Conservation (phyloP, 2,797 vertebrate species). For the Momotus momota region DNA sequence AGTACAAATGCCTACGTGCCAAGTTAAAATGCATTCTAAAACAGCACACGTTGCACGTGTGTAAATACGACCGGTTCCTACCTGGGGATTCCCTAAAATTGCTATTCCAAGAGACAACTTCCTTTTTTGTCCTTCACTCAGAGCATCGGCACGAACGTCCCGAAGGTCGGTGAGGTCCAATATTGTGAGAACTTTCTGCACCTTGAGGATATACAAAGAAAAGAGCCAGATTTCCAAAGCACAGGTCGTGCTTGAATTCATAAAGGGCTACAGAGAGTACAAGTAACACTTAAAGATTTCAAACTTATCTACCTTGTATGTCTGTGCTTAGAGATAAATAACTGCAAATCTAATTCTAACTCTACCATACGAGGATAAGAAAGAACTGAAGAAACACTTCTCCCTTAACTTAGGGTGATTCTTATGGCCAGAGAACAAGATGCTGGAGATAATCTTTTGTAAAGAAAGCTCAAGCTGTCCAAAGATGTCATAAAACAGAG, state of each 20-base stretch:
- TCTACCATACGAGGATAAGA: not conserved
- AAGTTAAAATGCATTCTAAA: not conserved
- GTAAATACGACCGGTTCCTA: not conserved
- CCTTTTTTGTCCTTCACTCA: slow-evolving; percentile 91
- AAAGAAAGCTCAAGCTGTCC: not conserved
- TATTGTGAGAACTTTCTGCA: slow-evolving; percentile 84
- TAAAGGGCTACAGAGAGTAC: not conserved
- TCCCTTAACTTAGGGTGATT: not conserved
- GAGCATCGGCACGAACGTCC: slow-evolving; percentile 80
- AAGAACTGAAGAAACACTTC: not conserved
- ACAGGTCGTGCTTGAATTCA: fast-evolving
- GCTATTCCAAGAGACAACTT: slow-evolving; percentile 92
- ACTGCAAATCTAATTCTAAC: not conserved
- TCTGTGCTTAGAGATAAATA: not conserved
- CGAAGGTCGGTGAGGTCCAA: slow-evolving; percentile 87
- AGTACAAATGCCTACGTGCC: fast-evolving
- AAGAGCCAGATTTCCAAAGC: not conserved
- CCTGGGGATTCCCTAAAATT: slow-evolving; percentile 91
- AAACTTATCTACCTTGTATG: not conserved
- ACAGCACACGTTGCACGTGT: fast-evolving
- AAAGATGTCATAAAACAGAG: not conserved
- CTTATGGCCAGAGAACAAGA: not conserved
- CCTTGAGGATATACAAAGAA: slow-evolving; percentile 71
- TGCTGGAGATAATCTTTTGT: not conserved
- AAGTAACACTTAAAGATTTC: not conserved